Base-by-base conservation (phyloP, 2,797 vertebrate genomes). In the Tapera naevia region DNA sequence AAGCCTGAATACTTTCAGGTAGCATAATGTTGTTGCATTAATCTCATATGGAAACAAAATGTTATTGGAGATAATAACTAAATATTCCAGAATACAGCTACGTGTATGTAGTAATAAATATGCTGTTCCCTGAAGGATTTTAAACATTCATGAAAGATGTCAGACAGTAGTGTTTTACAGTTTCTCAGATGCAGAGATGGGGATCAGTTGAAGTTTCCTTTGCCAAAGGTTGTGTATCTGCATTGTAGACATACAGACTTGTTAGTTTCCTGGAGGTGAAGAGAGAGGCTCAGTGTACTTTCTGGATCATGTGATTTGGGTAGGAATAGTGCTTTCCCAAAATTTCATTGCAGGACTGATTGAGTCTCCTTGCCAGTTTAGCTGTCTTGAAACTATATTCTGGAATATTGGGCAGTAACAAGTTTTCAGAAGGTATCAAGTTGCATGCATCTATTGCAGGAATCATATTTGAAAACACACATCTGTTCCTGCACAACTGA, bases 21-120 rank as follows among this genome's bases (percentile, higher is more conserved):
- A 90, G 78, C 67, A 75, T 66, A 80, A 35, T 56, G 27, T 85
- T 73, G 48, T 88, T 92, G 35, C 53, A 51, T 95, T 89, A 87
- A 71, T 90, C 82, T 91, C 46, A 13, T 61, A 78, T 48, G 60
- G 78, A 73, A 76, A 56, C 25, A 82, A 86, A 67, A 37, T 91
- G 13, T 80, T 76, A 62, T 54, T 72, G 12, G 27, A 70, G 39
- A 16, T 56, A 75, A 56, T 28, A 51, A 66, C 13, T 80, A 64
- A 78, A 66, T 89, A 69, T 19, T 54, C 7, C 58, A 84, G 45
- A 76, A 53, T 61, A 45, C 15, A 86, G 46, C 15, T 64, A 10
- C 33, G 6, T 28, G 27, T 69, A 19, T 43, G 24, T 35, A 60
- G 13, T 39, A 79, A 50, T 56, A 75, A 92, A 62, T 53, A 67